Base-by-base conservation (phyloP, 1,140 invertebrate species). In the Drosophila triauraria region DNA sequence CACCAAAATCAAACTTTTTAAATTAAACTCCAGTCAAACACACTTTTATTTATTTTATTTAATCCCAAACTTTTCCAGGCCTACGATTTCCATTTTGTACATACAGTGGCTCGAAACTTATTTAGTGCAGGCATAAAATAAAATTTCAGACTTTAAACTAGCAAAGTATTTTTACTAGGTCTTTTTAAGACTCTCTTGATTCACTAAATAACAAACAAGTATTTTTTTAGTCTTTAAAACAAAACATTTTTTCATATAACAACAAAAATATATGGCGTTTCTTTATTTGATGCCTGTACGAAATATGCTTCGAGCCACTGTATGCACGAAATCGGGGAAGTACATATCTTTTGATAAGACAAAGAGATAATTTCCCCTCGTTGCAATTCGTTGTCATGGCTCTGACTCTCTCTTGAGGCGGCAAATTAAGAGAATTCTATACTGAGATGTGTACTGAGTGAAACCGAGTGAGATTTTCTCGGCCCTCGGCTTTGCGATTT, bases 351-450 rank as follows among this genome's bases (percentile, higher is more conserved):
- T 25, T 5, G 13, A 40, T 5, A 56, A 25, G 17, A 10, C 20
- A 53, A 56, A 56, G 15, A 57, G 35, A 43, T 6, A 56, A 15
- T 23, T 23, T 25, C n/a, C 35, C 35, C 3, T 61, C 32, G 23
- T 51, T 50, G 8, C 25, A 23, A 20, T 13, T 20, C 7, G 30
- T 38, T 35, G 35, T n/a, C 20, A 40, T 15, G 20, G 9, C 58
- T 30, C 9, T 38, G 38, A 13, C 23, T 40, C 60, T 40, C 60
- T 54, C 47, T 56, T 58, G 3, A 23, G 8, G 12, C 25, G 20
- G 12, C 20, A 53, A 58, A 38, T 23, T 20, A 9, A n/a, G 15
- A 5, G 12, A 23, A 54, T 54, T 38, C 6, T 1, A 40, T 12
- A 4, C 43, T 4, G 15, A 27, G 48, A 23, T 8, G 10, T 1